Conservation (phyloP, 2,797 vertebrate genomes). For the Melanotaenia trifasciata region DNA sequence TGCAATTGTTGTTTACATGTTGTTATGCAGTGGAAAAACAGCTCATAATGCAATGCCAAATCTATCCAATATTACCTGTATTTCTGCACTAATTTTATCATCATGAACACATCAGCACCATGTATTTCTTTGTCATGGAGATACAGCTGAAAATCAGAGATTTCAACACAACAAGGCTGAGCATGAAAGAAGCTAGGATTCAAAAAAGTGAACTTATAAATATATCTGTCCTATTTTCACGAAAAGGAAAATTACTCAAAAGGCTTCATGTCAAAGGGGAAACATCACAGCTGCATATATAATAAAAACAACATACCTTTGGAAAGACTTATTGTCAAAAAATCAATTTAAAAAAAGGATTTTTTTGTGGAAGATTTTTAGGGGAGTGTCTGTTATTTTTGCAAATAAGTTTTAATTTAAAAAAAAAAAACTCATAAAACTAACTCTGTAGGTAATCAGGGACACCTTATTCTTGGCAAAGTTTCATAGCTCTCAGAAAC, state of each 20-base stretch:
- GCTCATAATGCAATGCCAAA: not conserved
- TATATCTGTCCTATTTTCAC: not conserved
- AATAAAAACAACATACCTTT: constrained; percentile 9
- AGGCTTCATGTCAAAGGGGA: not conserved
- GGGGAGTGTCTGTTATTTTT: not conserved
- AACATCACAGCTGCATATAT: not conserved
- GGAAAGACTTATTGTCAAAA: not conserved
- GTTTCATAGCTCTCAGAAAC: not conserved
- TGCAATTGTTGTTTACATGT: not conserved
- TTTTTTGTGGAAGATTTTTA: not conserved
- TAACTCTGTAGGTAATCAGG: not conserved
- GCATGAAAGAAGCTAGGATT: not conserved
- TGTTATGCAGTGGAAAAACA: not conserved
- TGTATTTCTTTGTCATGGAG: not conserved
- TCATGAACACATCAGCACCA: constrained; percentile 1
- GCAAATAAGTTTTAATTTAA: no score
- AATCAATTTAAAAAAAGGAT: no score
- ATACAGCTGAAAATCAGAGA: not conserved
- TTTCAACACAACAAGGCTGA: constrained; percentile 11
- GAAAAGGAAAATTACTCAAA: not conserved
- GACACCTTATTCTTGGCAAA: not conserved
- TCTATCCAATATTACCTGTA: not conserved
- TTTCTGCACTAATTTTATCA: not conserved
- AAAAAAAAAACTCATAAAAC: not conserved
- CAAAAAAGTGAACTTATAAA: not conserved